Evolutionary conservation across 2,888 invertebrate genomes (phyloP).

Genomic region (Alloscopus bannaensis): DNA sequence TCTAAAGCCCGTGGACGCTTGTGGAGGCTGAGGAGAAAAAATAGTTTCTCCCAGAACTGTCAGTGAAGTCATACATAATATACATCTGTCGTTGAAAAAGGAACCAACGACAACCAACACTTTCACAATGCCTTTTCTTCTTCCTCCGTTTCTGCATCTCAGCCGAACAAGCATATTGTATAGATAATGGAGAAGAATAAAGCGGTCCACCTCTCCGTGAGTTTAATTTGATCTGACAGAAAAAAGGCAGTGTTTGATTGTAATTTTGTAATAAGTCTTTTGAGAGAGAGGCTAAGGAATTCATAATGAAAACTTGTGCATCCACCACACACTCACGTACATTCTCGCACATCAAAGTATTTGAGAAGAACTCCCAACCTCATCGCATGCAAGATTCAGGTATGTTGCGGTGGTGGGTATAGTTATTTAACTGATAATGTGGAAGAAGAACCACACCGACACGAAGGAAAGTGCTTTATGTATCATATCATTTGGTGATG

Average conservation of each 20-base stretch:
- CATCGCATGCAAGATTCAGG: too few species aligned
- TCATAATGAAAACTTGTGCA: constrained; percentile 34
- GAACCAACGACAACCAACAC: constrained; percentile 33
- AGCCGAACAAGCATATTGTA: constrained; percentile 5
- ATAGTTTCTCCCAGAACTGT: too few species aligned
- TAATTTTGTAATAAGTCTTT: constrained; percentile 18
- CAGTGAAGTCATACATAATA: too few species aligned
- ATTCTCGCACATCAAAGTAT: too few species aligned
- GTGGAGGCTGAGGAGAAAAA: too few species aligned
- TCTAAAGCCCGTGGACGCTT: too few species aligned
- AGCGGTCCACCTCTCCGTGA: constrained; percentile 51
- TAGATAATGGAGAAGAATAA: neutral
- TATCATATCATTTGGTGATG: constrained; percentile 34
- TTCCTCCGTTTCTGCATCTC: neutral
- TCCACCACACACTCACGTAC: neutral
- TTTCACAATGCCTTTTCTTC: constrained; percentile 12
- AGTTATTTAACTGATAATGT: too few species aligned
- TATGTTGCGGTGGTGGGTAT: too few species aligned
- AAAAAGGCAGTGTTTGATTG: constrained; percentile 28
- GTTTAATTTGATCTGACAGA: constrained; percentile 62
- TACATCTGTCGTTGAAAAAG: too few species aligned
- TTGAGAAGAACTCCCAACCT: neutral
- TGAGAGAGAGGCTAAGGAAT: constrained; percentile 18
- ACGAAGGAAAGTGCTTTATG: constrained; percentile 21
- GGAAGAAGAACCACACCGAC: too few species aligned